A percentile compares a stretch with the other conserved stretches of the same genome.
These are phyloP conservation scores for Sander lucioperca DNA, from an alignment of 2,113 vertebrate species.

Conservation along the genomic window DNA sequence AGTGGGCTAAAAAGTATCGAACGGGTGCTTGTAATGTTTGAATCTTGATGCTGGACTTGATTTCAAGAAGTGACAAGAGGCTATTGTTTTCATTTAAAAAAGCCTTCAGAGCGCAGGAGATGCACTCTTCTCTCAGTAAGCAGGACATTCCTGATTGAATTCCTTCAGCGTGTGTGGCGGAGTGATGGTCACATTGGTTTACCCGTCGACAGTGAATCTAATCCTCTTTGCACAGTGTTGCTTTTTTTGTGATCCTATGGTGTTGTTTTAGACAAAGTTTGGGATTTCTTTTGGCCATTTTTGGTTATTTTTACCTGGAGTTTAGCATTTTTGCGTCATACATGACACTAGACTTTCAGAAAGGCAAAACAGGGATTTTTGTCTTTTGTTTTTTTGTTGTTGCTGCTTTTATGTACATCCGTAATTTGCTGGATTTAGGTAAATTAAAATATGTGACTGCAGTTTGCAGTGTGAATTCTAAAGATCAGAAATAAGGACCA, in stretches of 20 bases:
- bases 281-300: neutral
- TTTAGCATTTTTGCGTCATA: no score
- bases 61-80: slow-evolving; percentile 24
- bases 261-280: neutral
- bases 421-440: neutral
- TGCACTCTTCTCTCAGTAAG: slow-evolving; percentile 16
- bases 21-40: neutral
- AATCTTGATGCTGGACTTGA: neutral
- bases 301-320: neutral
- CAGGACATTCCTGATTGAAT: slow-evolving; percentile 46
- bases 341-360: neutral
- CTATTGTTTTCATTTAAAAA: slow-evolving; percentile 9
- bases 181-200: slow-evolving; percentile 8
- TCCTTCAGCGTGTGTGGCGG: slow-evolving; percentile 5
- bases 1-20: neutral
- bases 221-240: neutral
- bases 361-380: no score
- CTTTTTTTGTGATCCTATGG: neutral
- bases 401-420: no score
- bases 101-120: slow-evolving; percentile 1
- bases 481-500: neutral
- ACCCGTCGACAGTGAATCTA: neutral
- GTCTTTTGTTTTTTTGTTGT: neutral
- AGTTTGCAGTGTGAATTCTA: neutral
- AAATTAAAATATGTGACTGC: neutral